Base-by-base conservation (phyloP, 1,140 invertebrate species). In the Liolophura sinensis region DNA sequence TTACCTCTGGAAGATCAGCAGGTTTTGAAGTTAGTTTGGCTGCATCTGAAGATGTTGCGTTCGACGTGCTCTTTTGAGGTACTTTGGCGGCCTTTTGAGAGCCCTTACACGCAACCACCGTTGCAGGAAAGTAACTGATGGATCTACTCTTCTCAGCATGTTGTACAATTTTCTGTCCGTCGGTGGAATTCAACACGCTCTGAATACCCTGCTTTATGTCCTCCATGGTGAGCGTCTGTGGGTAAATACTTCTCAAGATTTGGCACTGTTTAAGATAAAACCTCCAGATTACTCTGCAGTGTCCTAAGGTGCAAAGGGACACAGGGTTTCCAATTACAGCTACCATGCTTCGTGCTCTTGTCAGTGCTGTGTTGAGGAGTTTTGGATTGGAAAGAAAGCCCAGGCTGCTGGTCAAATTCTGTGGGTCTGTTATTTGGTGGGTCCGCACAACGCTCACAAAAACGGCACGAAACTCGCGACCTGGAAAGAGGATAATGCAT, bases 301-400 rank as follows among this genome's bases (percentile, higher is more conserved):
- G 75, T 52, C 79, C 79, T 9, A 80, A 72, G 12, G 74, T 71
- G 71, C 79, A 81, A 49, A 82, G 62, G 0, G 92, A 91, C 0
- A 94, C 88, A 0, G 93, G 93, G 85, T 95, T 93, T 1, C 93
- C 93, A 9, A 95, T 91, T 7, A 94, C 92, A 1, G 91, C 92
- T 0, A 96, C 92, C 52, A 94, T 78, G 71, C 91, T 92, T 80
- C 93, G 92, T 0, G 93, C 92, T 65, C 93, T 83, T 0, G 93
- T 95, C 11, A 96, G 89, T 0, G 93, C 93, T 0, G 93, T 94
- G 76, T 94, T 95, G 0, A 95, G 77, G 1, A 95, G 84, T 73
- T 93, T 91, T 0, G 90, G 89, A 84, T 94, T 93, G 0, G 92
- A 93, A 6, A 95, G 78, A 77, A 95, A 94, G 0, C 93, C 92